These are phyloP conservation scores for Takifugu ocellatus DNA, from an alignment of 2,797 vertebrate genomes.

Conservation along the genomic window DNA sequence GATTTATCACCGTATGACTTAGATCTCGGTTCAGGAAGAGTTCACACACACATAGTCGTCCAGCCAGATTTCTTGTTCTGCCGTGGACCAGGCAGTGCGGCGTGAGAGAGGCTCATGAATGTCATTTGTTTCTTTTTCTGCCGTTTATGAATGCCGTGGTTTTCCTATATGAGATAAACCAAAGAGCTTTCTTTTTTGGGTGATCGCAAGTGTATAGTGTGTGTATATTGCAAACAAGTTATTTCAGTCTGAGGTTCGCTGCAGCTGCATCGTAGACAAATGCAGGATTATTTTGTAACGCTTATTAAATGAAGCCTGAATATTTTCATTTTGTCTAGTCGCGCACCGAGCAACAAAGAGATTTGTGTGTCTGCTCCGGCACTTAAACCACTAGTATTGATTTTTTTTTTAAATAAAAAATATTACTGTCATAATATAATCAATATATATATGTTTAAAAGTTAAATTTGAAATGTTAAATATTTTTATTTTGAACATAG, in stretches of 20 bases:
- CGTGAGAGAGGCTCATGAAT: conserved; percentile 43
- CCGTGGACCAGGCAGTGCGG: conserved; percentile 56
- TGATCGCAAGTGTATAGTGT: conserved; percentile 45
- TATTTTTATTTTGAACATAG: no score
- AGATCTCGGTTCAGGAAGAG: conserved; percentile 99
- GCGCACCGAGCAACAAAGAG: conserved; percentile 3
- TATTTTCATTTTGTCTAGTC: conserved; percentile 1
- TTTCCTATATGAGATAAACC: conserved; percentile 43
- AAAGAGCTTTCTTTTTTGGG: conserved; percentile 36
- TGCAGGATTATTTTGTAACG: conserved; percentile 19
- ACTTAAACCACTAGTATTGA: not conserved
- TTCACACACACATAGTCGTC: conserved; percentile 80
- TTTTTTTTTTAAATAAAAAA: no score
- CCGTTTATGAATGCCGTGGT: conserved; percentile 52
- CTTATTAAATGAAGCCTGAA: not conserved
- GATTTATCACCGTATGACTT: conserved; percentile 99
- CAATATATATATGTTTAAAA: not conserved
- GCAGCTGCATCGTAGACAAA: conserved; percentile 12
- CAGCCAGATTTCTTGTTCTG: conserved; percentile 65
- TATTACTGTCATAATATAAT: no score
- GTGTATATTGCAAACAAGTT: conserved; percentile 42
- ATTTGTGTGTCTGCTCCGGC: not conserved
- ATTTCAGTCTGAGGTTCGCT: conserved; percentile 43
- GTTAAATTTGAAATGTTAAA: not conserved
- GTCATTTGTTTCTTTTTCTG: conserved; percentile 64